phyloP scores from a whole-genome alignment of 2,797 vertebrate species.

The Emys orbicularis region DNA sequence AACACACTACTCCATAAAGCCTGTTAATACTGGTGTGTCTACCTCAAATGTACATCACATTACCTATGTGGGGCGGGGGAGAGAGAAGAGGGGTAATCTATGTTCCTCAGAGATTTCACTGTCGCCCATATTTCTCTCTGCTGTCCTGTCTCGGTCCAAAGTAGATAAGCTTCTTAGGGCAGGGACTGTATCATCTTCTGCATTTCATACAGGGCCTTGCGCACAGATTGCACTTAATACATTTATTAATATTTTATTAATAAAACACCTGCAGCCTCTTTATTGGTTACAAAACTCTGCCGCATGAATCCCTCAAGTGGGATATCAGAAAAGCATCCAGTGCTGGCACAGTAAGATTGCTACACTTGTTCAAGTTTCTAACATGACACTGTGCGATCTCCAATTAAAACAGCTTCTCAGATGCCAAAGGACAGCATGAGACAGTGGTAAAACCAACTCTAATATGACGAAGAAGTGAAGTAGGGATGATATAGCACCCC shows the following conservation, averaged over 20 bases:
- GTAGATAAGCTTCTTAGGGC: background rate
- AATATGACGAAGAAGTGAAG: background rate
- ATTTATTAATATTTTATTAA: background rate
- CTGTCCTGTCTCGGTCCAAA: background rate
- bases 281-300: background rate
- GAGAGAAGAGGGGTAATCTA: background rate
- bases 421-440: background rate
- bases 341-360: background rate
- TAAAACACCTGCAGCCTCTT: background rate
- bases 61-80: background rate
- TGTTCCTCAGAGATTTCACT: background rate
- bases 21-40: background rate
- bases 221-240: background rate
- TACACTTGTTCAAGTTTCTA: background rate
- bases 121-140: accelerated
- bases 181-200: background rate
- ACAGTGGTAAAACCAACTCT: background rate
- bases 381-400: accelerated
- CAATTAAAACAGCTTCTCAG: background rate
- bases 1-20: background rate
- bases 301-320: background rate
- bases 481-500: background rate
- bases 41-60: background rate
- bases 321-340: background rate
- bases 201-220: background rate